These are phyloP conservation scores for Capromys pilorides DNA, from an alignment of 2,797 vertebrate genomes.

Conservation along the genomic window DNA sequence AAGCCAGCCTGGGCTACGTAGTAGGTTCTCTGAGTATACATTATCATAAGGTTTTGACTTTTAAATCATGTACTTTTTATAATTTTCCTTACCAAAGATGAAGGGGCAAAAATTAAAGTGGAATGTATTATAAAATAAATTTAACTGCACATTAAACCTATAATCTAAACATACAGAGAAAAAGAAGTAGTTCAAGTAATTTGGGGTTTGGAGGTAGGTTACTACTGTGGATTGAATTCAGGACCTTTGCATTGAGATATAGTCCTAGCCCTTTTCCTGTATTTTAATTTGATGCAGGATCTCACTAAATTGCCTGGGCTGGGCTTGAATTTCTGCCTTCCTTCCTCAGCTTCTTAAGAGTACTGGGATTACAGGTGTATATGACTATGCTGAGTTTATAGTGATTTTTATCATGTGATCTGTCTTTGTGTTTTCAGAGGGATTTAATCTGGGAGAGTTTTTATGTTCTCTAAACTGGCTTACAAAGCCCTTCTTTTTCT, in stretches of 20 bases:
- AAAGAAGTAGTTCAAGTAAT: not conserved
- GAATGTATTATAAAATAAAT: not conserved
- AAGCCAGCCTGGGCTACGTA: not conserved
- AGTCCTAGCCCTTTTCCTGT: not conserved
- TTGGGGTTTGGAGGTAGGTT: not conserved
- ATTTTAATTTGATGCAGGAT: not conserved
- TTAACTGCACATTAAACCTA: not conserved
- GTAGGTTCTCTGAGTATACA: not conserved
- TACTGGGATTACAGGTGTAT: not conserved
- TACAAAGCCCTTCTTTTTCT: no score
- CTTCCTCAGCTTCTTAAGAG: not conserved
- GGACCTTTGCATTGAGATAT: not conserved
- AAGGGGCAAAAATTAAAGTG: slow-evolving; percentile 29
- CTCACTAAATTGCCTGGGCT: not conserved
- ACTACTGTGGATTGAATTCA: not conserved
- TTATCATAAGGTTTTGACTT: not conserved
- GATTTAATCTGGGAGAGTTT: no score
- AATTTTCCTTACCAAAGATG: not conserved
- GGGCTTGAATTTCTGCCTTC: not conserved
- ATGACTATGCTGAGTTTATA: no score
- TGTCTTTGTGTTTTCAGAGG: no score
- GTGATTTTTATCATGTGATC: no score
- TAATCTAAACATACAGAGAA: not conserved
- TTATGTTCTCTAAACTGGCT: no score
- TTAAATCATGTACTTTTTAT: not conserved